A percentile compares a stretch with the other conserved stretches of the same genome.
phyloP scores from a whole-genome alignment of 2,113 vertebrate species.

The Prietella phreatophila region DNA sequence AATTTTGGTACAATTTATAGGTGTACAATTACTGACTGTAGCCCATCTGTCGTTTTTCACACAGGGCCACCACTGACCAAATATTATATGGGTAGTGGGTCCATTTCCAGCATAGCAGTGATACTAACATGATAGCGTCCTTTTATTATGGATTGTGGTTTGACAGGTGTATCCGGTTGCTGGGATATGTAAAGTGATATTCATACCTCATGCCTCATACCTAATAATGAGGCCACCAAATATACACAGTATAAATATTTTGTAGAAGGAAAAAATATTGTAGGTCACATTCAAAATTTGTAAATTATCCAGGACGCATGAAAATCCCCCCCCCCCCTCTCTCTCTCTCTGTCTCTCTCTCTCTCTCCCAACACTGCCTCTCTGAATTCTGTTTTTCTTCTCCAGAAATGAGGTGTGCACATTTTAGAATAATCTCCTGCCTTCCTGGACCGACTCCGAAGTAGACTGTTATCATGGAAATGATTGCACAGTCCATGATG shows the following conservation, averaged over 20 bases:
- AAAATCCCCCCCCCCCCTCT: not conserved
- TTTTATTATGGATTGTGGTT: not conserved
- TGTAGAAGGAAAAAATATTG: not conserved
- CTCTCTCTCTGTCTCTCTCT: not conserved
- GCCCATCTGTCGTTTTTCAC: not conserved
- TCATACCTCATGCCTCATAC: not conserved
- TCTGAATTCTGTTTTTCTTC: constrained; percentile 12
- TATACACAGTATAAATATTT: not conserved
- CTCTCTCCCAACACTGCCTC: not conserved
- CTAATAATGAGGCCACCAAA: not conserved
- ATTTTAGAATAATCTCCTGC: constrained; percentile 52
- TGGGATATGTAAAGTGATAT: not conserved
- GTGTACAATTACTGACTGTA: not conserved
- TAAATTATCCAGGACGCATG: not conserved
- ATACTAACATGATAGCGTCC: not conserved
- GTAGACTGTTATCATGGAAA: constrained; percentile 67
- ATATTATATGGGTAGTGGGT: not conserved
- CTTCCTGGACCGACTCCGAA: constrained; percentile 54
- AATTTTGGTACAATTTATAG: not conserved
- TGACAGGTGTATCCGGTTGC: not conserved
- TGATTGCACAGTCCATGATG: constrained; percentile 56
- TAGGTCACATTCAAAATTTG: not conserved
- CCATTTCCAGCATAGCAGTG: not conserved
- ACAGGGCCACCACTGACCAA: not conserved
- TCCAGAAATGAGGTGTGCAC: constrained; percentile 53